Evolutionary conservation across 2,888 invertebrate species (phyloP).

Genomic region (Epistrophe eligans): DNA sequence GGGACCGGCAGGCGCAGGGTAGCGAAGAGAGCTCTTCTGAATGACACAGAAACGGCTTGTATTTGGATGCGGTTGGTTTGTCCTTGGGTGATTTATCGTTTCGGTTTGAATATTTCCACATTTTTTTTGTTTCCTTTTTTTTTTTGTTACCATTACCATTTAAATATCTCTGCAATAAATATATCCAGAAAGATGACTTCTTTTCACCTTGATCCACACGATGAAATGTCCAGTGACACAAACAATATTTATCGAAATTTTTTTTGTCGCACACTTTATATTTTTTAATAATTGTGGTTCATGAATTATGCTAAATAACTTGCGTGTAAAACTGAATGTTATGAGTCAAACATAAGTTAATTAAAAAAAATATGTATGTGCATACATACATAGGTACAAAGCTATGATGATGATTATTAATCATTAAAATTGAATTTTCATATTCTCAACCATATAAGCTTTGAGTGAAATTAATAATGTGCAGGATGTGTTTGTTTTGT

Average conservation of each 20-base stretch:
- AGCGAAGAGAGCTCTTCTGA: conserved; percentile 12
- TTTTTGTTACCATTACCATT: not conserved
- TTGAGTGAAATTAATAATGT: not conserved
- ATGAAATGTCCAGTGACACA: conserved; percentile 35
- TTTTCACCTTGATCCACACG: conserved; percentile 27
- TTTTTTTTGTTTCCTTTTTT: not conserved
- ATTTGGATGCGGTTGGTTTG: conserved; percentile 32
- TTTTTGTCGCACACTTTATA: conserved; percentile 21
- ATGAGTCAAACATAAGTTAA: conserved; percentile 19
- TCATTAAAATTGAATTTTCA: conserved; percentile 4
- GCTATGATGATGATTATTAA: conserved; percentile 9
- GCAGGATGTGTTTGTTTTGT: not conserved
- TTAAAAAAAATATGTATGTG: conserved; percentile 25
- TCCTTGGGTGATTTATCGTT: conserved; percentile 57
- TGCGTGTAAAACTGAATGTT: not conserved
- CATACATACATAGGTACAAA: conserved; percentile 4
- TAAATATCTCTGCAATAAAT: conserved; percentile 9
- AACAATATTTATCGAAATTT: conserved; percentile 44
- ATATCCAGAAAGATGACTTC: conserved; percentile 6
- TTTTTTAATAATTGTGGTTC: conserved; percentile 35
- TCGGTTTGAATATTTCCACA: conserved; percentile 43
- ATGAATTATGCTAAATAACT: conserved; percentile 61
- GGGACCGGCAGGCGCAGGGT: not conserved
- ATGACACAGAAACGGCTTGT: conserved; percentile 32
- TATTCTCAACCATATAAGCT: not conserved